Evolutionary conservation across 2,797 vertebrate genomes (phyloP).

Genomic region (Pseudochromis fuscus): DNA sequence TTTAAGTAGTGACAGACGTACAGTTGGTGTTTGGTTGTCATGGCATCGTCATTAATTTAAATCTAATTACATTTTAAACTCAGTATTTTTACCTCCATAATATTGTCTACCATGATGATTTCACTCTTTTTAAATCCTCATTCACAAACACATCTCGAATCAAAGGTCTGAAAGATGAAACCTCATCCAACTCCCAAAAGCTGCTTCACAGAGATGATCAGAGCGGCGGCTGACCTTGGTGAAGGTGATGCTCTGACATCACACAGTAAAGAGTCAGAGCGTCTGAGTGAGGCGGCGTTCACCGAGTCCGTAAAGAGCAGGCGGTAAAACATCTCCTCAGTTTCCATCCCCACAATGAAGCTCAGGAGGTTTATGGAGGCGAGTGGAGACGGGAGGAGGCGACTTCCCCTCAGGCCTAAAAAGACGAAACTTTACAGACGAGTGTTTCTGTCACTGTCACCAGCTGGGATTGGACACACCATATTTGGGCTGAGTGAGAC

Average conservation of each 20-base stretch:
- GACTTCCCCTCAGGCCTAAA: slow-evolving; percentile 54
- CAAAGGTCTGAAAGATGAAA: too few species aligned
- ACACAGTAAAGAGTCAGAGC: slow-evolving; percentile 27
- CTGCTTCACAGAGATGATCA: slow-evolving; percentile 25
- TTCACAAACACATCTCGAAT: too few species aligned
- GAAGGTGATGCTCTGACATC: slow-evolving; percentile 48
- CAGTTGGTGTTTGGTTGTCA: too few species aligned
- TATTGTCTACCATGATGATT: too few species aligned
- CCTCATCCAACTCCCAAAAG: neutral
- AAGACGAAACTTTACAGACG: slow-evolving; percentile 8
- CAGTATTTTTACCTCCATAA: too few species aligned
- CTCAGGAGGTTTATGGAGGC: slow-evolving; percentile 34
- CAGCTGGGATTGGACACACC: slow-evolving; percentile 42
- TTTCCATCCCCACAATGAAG: slow-evolving; percentile 41
- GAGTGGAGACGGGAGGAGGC: slow-evolving; percentile 14
- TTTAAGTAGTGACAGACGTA: too few species aligned
- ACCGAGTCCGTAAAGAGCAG: slow-evolving; percentile 15
- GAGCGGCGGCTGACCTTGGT: slow-evolving; percentile 51
- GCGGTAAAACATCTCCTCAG: slow-evolving; percentile 20
- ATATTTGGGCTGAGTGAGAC: slow-evolving; percentile 51
- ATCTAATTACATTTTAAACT: too few species aligned
- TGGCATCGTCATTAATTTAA: too few species aligned
- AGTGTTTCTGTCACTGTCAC: slow-evolving; percentile 31
- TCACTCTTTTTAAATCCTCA: too few species aligned
- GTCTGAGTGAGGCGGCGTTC: neutral